A percentile compares a stretch with the other conserved stretches of the same genome.
Conservation (phyloP, 2,797 vertebrate genomes). For the Rhynchonycteris naso region DNA sequence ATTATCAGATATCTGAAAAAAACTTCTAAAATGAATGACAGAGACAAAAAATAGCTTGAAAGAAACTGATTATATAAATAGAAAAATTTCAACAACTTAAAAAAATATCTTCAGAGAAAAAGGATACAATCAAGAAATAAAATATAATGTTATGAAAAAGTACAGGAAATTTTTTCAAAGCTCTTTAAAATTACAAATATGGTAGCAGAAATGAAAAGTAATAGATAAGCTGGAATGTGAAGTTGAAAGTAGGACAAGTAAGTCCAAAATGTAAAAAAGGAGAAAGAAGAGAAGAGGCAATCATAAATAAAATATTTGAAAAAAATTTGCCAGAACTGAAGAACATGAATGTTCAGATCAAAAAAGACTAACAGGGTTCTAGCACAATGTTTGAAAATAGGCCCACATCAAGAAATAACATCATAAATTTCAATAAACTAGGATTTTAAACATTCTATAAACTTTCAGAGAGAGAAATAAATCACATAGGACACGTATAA, state of each 20-base stretch:
- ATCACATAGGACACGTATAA: neutral
- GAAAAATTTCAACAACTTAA: neutral
- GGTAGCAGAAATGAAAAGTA: constrained; percentile 22
- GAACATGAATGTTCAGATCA: neutral
- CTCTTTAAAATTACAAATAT: constrained; percentile 6
- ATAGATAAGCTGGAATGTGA: neutral
- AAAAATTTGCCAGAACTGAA: constrained; percentile 17
- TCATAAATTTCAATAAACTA: neutral
- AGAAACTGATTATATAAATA: neutral
- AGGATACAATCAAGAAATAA: neutral
- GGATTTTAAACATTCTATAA: neutral
- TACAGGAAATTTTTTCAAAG: neutral
- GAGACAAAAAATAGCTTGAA: neutral
- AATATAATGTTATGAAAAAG: neutral
- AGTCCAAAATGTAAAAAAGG: neutral
- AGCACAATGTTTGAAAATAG: neutral
- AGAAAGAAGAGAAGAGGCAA: neutral
- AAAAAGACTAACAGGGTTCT: neutral
- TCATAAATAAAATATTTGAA: neutral
- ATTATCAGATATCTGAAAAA: neutral
- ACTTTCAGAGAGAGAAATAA: neutral
- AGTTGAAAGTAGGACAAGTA: neutral
- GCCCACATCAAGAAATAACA: neutral
- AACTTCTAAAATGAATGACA: constrained; percentile 16
- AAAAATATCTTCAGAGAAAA: neutral